Conservation (phyloP, 2,888 invertebrate species). For the Conomelus anceps region DNA sequence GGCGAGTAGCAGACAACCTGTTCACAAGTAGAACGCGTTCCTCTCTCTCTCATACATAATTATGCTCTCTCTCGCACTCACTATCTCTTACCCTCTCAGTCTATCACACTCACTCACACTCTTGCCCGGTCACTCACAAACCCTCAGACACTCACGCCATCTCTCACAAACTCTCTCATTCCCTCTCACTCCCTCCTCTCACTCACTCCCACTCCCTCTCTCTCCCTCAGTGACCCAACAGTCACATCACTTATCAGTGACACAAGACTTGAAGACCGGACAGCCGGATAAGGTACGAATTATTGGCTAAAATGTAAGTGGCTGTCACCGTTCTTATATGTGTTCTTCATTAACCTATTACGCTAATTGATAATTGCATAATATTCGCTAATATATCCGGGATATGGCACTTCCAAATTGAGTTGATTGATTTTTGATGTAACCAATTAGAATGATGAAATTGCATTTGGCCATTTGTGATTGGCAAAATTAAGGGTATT, state of each 20-base stretch:
- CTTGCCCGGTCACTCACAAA: background rate
- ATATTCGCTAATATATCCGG: background rate
- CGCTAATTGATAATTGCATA: background rate
- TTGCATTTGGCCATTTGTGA: background rate
- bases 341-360: background rate
- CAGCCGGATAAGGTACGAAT: background rate
- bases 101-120: background rate
- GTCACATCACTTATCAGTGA: too few species aligned
- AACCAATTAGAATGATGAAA: background rate
- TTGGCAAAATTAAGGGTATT: background rate
- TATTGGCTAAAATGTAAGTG: background rate
- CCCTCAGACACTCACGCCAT: too few species aligned
- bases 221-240: too few species aligned
- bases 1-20: background rate
- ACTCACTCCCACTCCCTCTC: background rate
- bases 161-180: background rate
- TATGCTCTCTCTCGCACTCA: background rate
- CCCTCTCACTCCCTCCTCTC: background rate
- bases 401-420: background rate
- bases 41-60: background rate
- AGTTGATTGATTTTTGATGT: background rate
- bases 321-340: background rate
- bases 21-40: background rate
- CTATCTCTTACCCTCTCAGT: background rate
- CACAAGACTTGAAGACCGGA: too few species aligned